phyloP scores from a whole-genome alignment of 2,113 vertebrate genomes.

The Bubalus kerabau region DNA sequence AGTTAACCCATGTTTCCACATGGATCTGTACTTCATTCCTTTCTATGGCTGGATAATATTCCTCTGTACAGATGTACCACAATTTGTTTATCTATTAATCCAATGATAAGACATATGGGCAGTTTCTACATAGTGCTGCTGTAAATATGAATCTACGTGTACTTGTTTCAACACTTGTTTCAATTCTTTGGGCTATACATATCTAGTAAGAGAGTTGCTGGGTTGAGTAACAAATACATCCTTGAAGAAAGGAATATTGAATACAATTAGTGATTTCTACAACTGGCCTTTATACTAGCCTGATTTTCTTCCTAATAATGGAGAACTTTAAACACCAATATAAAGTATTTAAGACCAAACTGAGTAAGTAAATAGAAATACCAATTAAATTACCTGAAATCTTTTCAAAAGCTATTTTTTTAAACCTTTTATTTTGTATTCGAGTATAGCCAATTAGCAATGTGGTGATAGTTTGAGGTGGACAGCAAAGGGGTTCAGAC shows the following conservation, averaged over 20 bases:
- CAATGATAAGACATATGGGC: neutral
- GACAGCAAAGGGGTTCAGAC: neutral
- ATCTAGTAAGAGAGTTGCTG: neutral
- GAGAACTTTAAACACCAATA: neutral
- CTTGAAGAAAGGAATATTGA: slow-evolving; percentile 5
- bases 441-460: neutral
- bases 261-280: neutral
- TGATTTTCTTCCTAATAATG: neutral
- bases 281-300: neutral
- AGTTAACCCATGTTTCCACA: neutral
- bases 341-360: neutral
- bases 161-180: neutral
- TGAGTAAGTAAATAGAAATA: neutral
- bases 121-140: neutral
- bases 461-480: neutral
- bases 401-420: neutral
- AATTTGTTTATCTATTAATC: neutral
- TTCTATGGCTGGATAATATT: neutral
- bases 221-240: neutral
- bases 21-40: neutral
- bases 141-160: neutral
- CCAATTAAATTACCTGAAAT: slow-evolving; percentile 16
- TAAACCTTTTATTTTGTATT: neutral
- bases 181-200: neutral
- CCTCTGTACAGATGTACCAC: neutral